Evolutionary conservation across 1,140 invertebrate species (phyloP).

Genomic region (Drosophila repleta): DNA sequence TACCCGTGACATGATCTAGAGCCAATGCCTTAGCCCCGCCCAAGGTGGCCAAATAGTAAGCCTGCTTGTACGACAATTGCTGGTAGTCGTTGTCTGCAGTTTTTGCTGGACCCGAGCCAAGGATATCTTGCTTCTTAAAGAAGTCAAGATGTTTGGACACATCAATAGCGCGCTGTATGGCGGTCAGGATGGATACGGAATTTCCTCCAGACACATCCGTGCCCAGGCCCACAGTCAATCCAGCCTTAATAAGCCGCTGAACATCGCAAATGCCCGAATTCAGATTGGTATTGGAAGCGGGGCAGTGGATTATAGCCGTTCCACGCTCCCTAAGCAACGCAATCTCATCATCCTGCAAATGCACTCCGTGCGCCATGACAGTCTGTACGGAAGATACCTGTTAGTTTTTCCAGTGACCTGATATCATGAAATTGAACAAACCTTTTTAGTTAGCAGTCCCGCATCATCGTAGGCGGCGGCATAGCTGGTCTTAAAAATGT

Average conservation of each 20-base stretch:
- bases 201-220: slow-evolving; percentile 95
- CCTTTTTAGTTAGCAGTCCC: slow-evolving; percentile 90
- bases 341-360: slow-evolving; percentile 90
- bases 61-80: slow-evolving; percentile 90
- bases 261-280: slow-evolving; percentile 93
- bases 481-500: slow-evolving; percentile 87
- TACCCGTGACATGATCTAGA: slow-evolving; percentile 90
- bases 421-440: slow-evolving; percentile 61
- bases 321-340: slow-evolving; percentile 86
- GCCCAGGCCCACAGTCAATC: slow-evolving; percentile 92
- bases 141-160: slow-evolving; percentile 88
- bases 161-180: slow-evolving; percentile 89
- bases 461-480: slow-evolving; percentile 90
- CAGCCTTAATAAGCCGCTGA: slow-evolving; percentile 86
- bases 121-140: slow-evolving; percentile 76
- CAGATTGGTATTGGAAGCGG: slow-evolving; percentile 93
- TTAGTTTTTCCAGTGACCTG: neutral
- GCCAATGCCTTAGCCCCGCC: slow-evolving; percentile 92
- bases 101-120: slow-evolving; percentile 53
- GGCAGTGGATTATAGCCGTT: slow-evolving; percentile 92
- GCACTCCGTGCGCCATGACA: slow-evolving; percentile 92
- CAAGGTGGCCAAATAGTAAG: slow-evolving; percentile 92
- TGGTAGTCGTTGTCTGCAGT: slow-evolving; percentile 52
- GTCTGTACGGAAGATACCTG: slow-evolving; percentile 69
- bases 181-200: slow-evolving; percentile 90